Base-by-base conservation (phyloP, 2,888 invertebrate species). In the Resseliella maxima region DNA sequence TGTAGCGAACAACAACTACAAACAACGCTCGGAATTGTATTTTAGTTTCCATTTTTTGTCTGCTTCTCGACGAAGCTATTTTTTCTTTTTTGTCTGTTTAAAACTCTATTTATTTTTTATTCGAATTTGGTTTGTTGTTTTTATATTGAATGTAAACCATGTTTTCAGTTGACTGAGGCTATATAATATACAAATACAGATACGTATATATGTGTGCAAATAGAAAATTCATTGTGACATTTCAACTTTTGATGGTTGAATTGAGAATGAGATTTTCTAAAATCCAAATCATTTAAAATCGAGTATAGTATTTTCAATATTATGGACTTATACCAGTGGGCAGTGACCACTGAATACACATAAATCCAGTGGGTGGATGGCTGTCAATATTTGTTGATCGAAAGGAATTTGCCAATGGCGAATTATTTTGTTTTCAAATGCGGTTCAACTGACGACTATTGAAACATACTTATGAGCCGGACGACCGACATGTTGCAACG, bases 221-320 rank as follows among this genome's bases (percentile, higher is more conserved):
- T 59, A 59, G 24, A 59, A 59, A n/a, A 59, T 59, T 59, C 59
- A 27, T 59, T 59, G 59, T 59, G 59, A 59, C 59, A 59, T 59
- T 59, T n/a, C 59, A 24, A 59, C 59, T 59, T 59, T 10, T 59
- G 59, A n/a, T 24, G 27, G 24, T 59, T 59, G 27, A 59, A 27
- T 59, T n/a, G 2, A 27, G 59, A 5, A 5, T 2, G 59, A 5
- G 6, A 59, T 59, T 27, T n/a, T n/a, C 0, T 1, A 27, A 27
- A 3, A 59, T n/a, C 10, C 10, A 50, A 50, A 50, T 50, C 50
- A 18, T n/a, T 59, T n/a, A 24, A 59, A 59, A 59, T 59, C 6
- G 41, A 41, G 41, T 12, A 8, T 41, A 41, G 41, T 12, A 8
- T 41, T 41, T 41, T 41, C 41, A 41, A 41, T 41, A 41, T n/a